A percentile compares a stretch with the other conserved stretches of the same genome.
Evolutionary conservation across 1,140 invertebrate genomes (phyloP).

Genomic region (Ceratina calcarata): DNA sequence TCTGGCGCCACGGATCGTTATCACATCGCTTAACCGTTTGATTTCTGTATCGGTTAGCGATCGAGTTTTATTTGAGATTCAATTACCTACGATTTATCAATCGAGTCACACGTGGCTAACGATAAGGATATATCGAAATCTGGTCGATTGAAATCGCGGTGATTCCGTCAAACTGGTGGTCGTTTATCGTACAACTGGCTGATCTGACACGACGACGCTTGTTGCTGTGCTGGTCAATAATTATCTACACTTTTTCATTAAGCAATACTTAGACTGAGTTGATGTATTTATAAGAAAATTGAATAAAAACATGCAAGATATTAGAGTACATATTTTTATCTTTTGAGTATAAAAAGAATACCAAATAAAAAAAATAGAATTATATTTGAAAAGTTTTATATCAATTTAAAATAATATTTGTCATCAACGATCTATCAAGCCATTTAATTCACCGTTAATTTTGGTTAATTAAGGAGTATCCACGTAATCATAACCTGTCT

Average conservation of each 20-base stretch:
- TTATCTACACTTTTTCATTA: too few species aligned
- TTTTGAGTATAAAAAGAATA: too few species aligned
- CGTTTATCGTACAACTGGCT: not conserved
- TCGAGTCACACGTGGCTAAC: not conserved
- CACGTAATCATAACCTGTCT: not conserved
- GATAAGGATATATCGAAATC: conserved; percentile 18
- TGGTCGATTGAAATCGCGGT: conserved; percentile 9
- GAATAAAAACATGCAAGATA: too few species aligned
- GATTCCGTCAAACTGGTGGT: not conserved
- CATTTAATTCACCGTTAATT: not conserved
- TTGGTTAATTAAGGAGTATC: not conserved
- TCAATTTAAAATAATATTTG: too few species aligned
- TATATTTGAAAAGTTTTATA: too few species aligned
- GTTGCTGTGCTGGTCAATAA: too few species aligned
- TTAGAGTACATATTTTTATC: too few species aligned
- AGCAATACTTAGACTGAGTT: too few species aligned
- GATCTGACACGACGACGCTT: not conserved
- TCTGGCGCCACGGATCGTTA: not conserved
- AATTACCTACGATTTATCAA: not conserved
- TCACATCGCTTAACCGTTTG: not conserved
- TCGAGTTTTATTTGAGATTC: not conserved
- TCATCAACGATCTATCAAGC: too few species aligned
- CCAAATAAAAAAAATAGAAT: too few species aligned
- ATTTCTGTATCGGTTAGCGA: not conserved
- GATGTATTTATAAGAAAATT: too few species aligned